Evolutionary conservation across 2,113 vertebrate genomes (phyloP).

Genomic region (Channa maculata): DNA sequence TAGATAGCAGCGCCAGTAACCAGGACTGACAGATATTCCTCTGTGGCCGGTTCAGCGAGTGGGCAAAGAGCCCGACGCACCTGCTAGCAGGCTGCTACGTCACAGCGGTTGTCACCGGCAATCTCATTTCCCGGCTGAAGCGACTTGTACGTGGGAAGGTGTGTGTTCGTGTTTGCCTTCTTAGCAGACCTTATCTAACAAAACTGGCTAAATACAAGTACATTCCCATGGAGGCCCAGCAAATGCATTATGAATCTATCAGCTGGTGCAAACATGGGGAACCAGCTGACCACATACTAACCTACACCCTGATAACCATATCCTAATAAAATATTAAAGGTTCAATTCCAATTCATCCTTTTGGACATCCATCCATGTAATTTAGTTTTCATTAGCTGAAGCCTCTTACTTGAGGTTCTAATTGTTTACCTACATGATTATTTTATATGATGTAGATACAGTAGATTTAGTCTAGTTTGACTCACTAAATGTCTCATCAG

Average conservation of each 20-base stretch:
- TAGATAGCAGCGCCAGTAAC: slow-evolving; percentile 72
- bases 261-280: slow-evolving; percentile 2
- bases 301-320: neutral
- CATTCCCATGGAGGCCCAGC: neutral
- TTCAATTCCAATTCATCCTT: neutral
- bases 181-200: slow-evolving; percentile 33
- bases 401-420: neutral
- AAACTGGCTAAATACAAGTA: slow-evolving; percentile 29
- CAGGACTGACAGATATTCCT: slow-evolving; percentile 80
- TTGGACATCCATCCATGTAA: neutral
- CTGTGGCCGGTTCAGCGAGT: slow-evolving; percentile 73
- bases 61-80: slow-evolving; percentile 73
- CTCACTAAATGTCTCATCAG: too few relatives aligned
- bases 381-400: neutral
- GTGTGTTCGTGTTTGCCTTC: slow-evolving; percentile 24
- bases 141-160: slow-evolving; percentile 38
- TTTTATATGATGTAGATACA: too few relatives aligned
- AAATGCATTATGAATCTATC: slow-evolving; percentile 12
- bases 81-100: slow-evolving; percentile 71
- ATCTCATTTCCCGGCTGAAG: slow-evolving; percentile 59
- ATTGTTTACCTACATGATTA: neutral
- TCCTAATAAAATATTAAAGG: neutral
- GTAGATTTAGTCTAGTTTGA: too few relatives aligned
- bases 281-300: neutral
- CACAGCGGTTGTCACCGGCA: slow-evolving; percentile 69